phyloP scores from a whole-genome alignment of 2,113 vertebrate genomes.

The Ammodramus savannarum region DNA sequence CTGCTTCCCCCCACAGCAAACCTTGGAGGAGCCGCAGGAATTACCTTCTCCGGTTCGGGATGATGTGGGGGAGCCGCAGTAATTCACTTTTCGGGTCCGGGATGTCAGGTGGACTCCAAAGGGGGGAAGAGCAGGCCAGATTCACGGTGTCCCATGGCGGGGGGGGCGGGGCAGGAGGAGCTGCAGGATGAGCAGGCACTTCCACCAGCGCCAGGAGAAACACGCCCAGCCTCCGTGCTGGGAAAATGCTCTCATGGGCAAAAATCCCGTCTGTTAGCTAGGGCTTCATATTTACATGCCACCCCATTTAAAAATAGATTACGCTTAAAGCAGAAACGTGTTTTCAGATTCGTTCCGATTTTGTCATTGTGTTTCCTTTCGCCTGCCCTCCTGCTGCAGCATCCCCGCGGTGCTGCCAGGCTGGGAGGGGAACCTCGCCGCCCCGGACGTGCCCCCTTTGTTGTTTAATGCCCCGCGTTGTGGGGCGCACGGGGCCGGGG shows the following conservation, averaged over 20 bases:
- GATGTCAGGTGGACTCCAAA: not conserved
- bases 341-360: not conserved
- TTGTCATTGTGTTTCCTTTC: not conserved
- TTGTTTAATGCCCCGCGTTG: not conserved
- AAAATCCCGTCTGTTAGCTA: not conserved
- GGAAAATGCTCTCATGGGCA: not conserved
- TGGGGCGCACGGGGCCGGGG: not conserved
- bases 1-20: not conserved
- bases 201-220: not conserved
- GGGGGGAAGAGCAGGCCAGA: not conserved
- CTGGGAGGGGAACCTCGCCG: not conserved
- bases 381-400: not conserved
- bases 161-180: not conserved
- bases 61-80: not conserved
- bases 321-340: not conserved
- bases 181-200: not conserved
- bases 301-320: slow-evolving; percentile 9
- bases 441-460: not conserved
- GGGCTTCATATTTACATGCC: not conserved
- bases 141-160: not conserved
- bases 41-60: not conserved
- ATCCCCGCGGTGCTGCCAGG: not conserved
- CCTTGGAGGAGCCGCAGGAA: not conserved
- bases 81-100: not conserved
- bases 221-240: not conserved